A percentile compares a stretch with the other conserved stretches of the same genome.
phyloP scores from a whole-genome alignment of 2,113 vertebrate genomes.

The Glareola pratincola region DNA sequence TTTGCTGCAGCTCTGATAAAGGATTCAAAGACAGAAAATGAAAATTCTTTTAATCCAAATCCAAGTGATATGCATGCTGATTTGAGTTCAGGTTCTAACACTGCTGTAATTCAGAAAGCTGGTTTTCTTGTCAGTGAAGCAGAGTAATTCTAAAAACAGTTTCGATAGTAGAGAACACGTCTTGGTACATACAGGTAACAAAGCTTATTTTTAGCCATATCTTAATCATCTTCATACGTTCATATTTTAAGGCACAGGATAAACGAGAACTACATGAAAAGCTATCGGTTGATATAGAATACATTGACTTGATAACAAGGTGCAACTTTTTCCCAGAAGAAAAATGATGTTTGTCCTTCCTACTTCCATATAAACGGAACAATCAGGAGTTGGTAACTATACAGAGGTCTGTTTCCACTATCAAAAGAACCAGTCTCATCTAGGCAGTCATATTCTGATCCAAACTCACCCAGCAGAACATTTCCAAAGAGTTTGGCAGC shows the following conservation, averaged over 20 bases:
- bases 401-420: neutral
- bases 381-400: neutral
- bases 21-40: neutral
- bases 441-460: neutral
- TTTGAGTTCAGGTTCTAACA: conserved; percentile 4
- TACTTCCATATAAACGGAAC: neutral
- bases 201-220: conserved; percentile 44
- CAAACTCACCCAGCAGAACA: neutral
- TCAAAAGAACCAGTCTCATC: neutral
- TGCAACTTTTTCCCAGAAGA: neutral
- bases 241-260: conserved; percentile 84
- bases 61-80: conserved; percentile 8
- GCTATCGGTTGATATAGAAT: conserved; percentile 27
- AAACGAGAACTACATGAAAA: conserved; percentile 72
- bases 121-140: conserved; percentile 38
- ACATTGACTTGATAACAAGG: conserved; percentile 10
- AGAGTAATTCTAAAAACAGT: conserved; percentile 16
- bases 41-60: conserved; percentile 23
- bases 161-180: conserved; percentile 23
- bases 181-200: conserved; percentile 21
- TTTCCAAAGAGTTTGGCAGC: neutral
- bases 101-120: conserved; percentile 14
- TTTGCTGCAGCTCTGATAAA: conserved; percentile 48
- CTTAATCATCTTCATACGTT: conserved; percentile 47
- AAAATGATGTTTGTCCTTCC: neutral